phyloP scores from a whole-genome alignment of 2,888 invertebrate genomes.

The Hyalella azteca region DNA sequence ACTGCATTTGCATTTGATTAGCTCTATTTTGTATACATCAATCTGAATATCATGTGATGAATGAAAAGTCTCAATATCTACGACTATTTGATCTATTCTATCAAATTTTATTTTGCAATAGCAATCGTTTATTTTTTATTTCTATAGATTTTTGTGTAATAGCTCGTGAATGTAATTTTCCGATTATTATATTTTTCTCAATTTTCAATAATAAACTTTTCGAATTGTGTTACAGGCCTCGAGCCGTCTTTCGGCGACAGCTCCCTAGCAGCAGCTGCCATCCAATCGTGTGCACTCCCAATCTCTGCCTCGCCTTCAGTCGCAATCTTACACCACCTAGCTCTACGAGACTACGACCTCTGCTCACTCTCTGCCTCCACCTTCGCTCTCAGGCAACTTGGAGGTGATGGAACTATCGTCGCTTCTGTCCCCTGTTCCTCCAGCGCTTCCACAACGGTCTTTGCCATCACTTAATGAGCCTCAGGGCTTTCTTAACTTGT shows the following conservation, averaged over 20 bases:
- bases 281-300: slow-evolving; percentile 63
- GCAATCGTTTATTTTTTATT: too few relatives aligned
- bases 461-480: slow-evolving; percentile 16
- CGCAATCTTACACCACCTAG: slow-evolving; percentile 32
- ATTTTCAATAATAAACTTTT: too few relatives aligned
- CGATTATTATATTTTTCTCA: too few relatives aligned
- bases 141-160: too few relatives aligned
- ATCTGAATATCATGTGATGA: too few relatives aligned
- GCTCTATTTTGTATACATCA: too few relatives aligned
- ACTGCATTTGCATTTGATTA: too few relatives aligned
- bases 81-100: too few relatives aligned
- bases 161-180: too few relatives aligned
- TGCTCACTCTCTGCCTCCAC: slow-evolving; percentile 16
- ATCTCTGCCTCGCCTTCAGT: slow-evolving; percentile 43
- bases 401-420: slow-evolving; percentile 4
- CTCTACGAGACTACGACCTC: slow-evolving; percentile 33
- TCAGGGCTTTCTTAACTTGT: not conserved
- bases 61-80: too few relatives aligned
- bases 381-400: slow-evolving; percentile 13
- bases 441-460: not conserved
- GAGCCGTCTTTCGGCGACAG: not conserved
- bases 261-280: not conserved
- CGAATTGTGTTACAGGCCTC: not conserved
- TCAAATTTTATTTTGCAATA: too few relatives aligned
- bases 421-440: not conserved